Evolutionary conservation across 2,113 vertebrate species (phyloP).

Genomic region (Prinia subflava): DNA sequence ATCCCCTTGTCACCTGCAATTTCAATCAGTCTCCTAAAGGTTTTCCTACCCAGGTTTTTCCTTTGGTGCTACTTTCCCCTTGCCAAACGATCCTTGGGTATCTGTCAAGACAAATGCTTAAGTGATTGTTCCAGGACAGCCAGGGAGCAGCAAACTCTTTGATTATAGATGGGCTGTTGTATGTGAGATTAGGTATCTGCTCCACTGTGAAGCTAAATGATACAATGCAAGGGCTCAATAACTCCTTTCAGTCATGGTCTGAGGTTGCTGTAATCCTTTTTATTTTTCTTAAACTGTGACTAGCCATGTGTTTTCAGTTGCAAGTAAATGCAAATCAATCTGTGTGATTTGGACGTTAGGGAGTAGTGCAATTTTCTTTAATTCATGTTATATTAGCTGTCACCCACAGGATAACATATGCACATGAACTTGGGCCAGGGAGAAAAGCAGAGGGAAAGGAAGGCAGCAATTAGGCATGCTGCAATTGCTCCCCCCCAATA

Average conservation of each 20-base stretch:
- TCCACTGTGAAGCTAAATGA: slow-evolving; percentile 60
- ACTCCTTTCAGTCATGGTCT: slow-evolving; percentile 64
- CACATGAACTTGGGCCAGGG: neutral
- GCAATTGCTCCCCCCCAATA: neutral
- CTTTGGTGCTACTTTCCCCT: slow-evolving; percentile 36
- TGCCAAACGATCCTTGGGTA: neutral
- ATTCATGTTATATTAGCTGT: slow-evolving; percentile 11
- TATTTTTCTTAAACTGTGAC: slow-evolving; percentile 43
- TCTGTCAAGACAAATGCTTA: slow-evolving; percentile 27
- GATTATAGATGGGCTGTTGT: slow-evolving; percentile 63
- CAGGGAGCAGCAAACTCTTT: slow-evolving; percentile 55
- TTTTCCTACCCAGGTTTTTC: slow-evolving; percentile 8
- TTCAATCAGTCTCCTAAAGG: slow-evolving; percentile 47
- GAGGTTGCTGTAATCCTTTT: slow-evolving; percentile 59
- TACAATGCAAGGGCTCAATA: slow-evolving; percentile 51
- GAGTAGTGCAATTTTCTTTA: neutral
- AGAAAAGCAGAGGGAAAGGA: neutral
- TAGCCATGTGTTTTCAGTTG: slow-evolving; percentile 67
- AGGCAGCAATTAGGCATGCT: neutral
- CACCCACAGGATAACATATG: neutral
- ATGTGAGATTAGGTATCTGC: slow-evolving; percentile 70
- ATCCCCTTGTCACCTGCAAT: slow-evolving; percentile 52
- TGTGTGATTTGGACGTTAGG: neutral
- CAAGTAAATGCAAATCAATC: slow-evolving; percentile 62
- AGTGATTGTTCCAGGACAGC: neutral